Conservation (phyloP, 2,888 invertebrate genomes). For the Drosophila mercatorum region DNA sequence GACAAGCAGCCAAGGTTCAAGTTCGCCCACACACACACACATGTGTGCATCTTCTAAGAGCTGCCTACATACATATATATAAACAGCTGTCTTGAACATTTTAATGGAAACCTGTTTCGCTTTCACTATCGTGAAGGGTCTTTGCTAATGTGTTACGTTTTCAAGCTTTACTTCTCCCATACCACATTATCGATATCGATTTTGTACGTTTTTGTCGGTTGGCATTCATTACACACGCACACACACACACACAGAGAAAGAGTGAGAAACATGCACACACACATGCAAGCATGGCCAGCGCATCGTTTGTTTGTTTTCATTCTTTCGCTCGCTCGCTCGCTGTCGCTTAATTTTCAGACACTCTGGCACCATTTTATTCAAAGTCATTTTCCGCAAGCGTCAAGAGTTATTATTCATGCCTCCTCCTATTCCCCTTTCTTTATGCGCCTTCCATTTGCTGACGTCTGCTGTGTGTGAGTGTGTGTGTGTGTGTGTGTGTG, state of each 20-base stretch:
- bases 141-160: conserved; percentile 23
- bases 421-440: conserved; percentile 32
- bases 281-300: conserved; percentile 23
- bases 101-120: conserved; percentile 31
- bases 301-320: conserved; percentile 68
- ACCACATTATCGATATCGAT: conserved; percentile 39
- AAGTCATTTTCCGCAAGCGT: conserved; percentile 67
- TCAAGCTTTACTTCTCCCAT: conserved; percentile 13
- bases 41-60: conserved; percentile 9
- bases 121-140: conserved; percentile 43
- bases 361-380: conserved; percentile 72
- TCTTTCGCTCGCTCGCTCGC: conserved; percentile 46
- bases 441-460: not conserved
- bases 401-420: conserved; percentile 63
- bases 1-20: conserved; percentile 57
- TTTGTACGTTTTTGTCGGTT: conserved; percentile 48
- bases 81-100: conserved; percentile 23
- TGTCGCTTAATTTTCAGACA: conserved; percentile 71
- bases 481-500: too few species aligned
- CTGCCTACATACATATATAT: not conserved
- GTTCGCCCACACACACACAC: conserved; percentile 56
- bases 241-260: not conserved
- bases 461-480: not conserved
- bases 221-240: conserved; percentile 10
- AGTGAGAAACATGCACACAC: not conserved